These are phyloP conservation scores for Meiosimyza platycephala DNA, from an alignment of 2,888 invertebrate genomes.

Conservation along the genomic window DNA sequence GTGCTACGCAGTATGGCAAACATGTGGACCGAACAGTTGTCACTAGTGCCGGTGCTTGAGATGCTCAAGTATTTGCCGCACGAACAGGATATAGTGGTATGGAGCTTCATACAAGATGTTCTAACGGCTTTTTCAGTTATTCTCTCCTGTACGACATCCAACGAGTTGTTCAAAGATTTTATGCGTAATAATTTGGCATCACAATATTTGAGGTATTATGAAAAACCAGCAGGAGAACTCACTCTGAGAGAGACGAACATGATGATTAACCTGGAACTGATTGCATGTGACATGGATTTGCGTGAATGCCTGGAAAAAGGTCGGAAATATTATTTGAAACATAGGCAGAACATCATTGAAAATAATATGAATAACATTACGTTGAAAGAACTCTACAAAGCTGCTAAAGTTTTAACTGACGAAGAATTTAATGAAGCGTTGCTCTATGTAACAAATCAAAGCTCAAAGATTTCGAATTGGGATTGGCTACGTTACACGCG, in stretches of 20 bases:
- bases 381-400: not conserved
- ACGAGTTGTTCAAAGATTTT: too few species aligned
- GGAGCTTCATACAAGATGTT: not conserved
- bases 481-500: constrained; percentile 5
- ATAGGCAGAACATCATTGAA: not conserved
- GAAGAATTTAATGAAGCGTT: constrained; percentile 1
- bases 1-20: not conserved
- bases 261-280: not conserved
- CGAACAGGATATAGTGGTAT: not conserved
- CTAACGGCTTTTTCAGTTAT: too few species aligned
- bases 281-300: constrained; percentile 3
- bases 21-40: too few species aligned
- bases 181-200: too few species aligned
- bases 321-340: not conserved
- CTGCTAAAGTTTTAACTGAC: constrained; percentile 8
- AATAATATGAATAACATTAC: not conserved
- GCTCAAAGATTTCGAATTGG: not conserved
- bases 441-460: not conserved
- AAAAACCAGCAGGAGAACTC: not conserved
- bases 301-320: not conserved
- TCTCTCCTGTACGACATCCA: too few species aligned
- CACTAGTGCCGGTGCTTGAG: too few species aligned
- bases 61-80: not conserved
- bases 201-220: not conserved
- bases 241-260: not conserved